Conservation (phyloP, 2,113 vertebrate species). For the Dendrocopos noguchii region DNA sequence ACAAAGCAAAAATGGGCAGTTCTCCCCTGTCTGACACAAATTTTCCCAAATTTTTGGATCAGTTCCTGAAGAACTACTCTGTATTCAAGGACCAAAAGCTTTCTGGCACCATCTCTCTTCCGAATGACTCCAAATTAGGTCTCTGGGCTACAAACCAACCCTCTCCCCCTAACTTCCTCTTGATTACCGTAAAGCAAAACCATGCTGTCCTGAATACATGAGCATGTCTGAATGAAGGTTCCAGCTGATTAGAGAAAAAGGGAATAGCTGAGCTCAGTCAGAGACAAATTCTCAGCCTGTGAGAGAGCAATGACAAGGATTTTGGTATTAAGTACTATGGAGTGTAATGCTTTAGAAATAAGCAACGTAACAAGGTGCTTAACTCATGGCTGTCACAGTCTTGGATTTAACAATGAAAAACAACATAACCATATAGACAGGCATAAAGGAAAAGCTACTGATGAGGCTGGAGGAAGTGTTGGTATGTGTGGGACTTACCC, state of each 20-base stretch:
- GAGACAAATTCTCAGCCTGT: neutral
- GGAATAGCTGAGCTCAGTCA: neutral
- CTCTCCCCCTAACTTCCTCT: neutral
- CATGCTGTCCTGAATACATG: neutral
- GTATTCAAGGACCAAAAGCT: constrained; percentile 22
- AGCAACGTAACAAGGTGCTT: neutral
- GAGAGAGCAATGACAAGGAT: neutral
- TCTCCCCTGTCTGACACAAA: neutral
- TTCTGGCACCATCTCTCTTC: constrained; percentile 13
- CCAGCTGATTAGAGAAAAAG: constrained; percentile 28
- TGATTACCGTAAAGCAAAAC: constrained; percentile 29
- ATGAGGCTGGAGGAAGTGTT: neutral
- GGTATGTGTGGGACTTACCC: neutral
- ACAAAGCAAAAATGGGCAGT: neutral
- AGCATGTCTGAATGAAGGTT: constrained; percentile 9
- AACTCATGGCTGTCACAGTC: neutral
- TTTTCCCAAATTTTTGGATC: constrained; percentile 2
- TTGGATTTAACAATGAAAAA: neutral
- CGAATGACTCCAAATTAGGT: constrained; percentile 36
- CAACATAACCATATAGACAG: neutral
- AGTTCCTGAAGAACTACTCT: constrained; percentile 20
- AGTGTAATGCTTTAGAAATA: neutral
- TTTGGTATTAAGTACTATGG: neutral
- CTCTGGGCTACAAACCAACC: constrained; percentile 42
- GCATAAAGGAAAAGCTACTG: neutral